Conservation (phyloP, 2,797 vertebrate species). For the Clamator glandarius region DNA sequence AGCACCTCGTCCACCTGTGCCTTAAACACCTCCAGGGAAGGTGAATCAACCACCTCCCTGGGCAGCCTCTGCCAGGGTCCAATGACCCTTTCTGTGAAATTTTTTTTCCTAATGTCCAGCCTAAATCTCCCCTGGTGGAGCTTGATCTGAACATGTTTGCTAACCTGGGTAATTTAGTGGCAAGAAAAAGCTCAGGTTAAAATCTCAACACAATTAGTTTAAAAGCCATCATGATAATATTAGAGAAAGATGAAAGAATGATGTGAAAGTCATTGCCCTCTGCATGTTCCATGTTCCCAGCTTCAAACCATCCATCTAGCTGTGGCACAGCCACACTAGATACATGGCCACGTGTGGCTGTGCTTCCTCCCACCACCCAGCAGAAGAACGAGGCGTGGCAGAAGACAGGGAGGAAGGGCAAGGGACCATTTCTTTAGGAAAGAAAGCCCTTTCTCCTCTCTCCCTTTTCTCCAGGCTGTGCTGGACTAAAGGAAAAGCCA, state of each 20-base stretch:
- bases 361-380: not conserved
- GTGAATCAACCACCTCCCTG: no score
- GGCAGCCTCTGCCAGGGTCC: no score
- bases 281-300: fast-evolving
- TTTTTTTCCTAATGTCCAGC: no score
- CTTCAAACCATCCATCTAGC: fast-evolving
- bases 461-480: not conserved
- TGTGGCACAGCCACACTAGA: not conserved
- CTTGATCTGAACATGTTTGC: no score
- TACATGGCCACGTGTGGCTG: not conserved
- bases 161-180: not conserved
- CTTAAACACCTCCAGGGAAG: no score
- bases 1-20: no score
- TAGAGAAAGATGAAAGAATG: not conserved
- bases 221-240: not conserved
- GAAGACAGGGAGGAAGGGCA: not conserved
- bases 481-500: not conserved
- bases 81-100: no score
- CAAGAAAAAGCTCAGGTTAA: not conserved
- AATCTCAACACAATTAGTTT: not conserved
- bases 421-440: not conserved
- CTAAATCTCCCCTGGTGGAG: no score
- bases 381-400: not conserved
- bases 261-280: not conserved
- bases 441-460: not conserved